Evolutionary conservation across 2,113 vertebrate genomes (phyloP), one percentile per base, ranked within the genome.

Genomic region (Scomber scombrus): DNA sequence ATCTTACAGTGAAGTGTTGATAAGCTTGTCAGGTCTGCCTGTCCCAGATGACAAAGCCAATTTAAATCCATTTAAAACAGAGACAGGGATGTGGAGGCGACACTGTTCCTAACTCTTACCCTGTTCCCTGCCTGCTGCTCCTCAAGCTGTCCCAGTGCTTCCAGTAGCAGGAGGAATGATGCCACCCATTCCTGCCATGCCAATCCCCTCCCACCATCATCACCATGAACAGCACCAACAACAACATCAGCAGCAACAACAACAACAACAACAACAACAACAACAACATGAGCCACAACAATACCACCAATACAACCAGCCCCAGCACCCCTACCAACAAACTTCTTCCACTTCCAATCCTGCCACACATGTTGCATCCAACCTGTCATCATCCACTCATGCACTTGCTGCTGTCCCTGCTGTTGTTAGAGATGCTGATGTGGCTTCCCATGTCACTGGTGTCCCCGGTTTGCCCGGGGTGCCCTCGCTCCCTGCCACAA

Each of bases 111-210:
- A 68, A 85, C 60, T 21, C 26, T 78, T 9, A 19, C 57, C 34
- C 55, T 88, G 58, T 86, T 64, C 55, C 78, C 29, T 67, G 47
- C 85, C 50, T 80, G 77, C 88, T 76, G 51, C 69, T 82, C 81
- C 66, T 90, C 80, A 93, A 96, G 95, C 94, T 45, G 95, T 96
- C 46, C 95, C 94, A 71, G 95, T 95, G 75, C 94, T 96, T 14
- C 94, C 95, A 49, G 93, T 95, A 67, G 94, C 93, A 80, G 95
- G 95, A 72, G 95, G 95, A 72, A 95, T 96, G 94, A 94, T 94
- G 93, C 93, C 94, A 40, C 95, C 95, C 11, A 88, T 94, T 75
- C 93, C 94, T 40, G 74, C 92, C 29, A 89, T 91, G 85, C 89
- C 93, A 45, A 88, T 89, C 75, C 92, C 82, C 83, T 92, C 86